Evolutionary conservation across 2,797 vertebrate genomes (phyloP), one percentile per base, ranked within the genome.

Genomic region (Octomys mimax): DNA sequence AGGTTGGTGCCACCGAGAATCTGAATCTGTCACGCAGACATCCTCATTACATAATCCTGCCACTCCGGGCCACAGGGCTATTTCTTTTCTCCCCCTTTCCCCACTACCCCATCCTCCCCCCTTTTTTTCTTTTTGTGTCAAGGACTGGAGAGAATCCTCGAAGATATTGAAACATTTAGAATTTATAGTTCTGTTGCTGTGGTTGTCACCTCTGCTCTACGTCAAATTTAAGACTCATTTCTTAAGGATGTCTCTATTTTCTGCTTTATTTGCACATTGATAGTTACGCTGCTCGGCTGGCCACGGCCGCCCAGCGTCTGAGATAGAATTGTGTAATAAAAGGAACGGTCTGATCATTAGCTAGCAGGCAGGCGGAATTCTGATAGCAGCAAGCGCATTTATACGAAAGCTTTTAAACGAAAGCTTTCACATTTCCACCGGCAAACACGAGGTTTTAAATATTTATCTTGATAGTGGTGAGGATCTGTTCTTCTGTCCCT

Each of bases 231-330:
- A 98, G 97, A 62, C 97, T 98, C 96, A 77, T 98, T 98, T 98
- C 97, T 96, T 97, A 96, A 98, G 98, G 98, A 99, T 98, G 98
- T 98, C 98, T 98, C 97, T 98, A 98, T 98, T 98, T 98, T 98
- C 98, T 98, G 98, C 98, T 98, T 98, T 98, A 97, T 98, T 98
- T 98, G 98, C 98, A 98, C 98, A 57, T 71, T 98, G 98, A 97
- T 97, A 97, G 97, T 97, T 97, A 83, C 78, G 19, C 94, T 95
- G 98, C 97, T 95, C 83, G 79, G 96, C 97, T 96, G 98, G 97
- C 97, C 96, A 49, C 79, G 92, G 97, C 90, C 89, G 92, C 97
- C 92, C 12, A 87, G 94, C 92, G 83, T 31, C 85, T 95, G 83
- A 5, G 36, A 89, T 71, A 84, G 95, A 91, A 88, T 42, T n/a